Conservation (phyloP, 2,113 vertebrate genomes). For the Dryoscopus gambensis region DNA sequence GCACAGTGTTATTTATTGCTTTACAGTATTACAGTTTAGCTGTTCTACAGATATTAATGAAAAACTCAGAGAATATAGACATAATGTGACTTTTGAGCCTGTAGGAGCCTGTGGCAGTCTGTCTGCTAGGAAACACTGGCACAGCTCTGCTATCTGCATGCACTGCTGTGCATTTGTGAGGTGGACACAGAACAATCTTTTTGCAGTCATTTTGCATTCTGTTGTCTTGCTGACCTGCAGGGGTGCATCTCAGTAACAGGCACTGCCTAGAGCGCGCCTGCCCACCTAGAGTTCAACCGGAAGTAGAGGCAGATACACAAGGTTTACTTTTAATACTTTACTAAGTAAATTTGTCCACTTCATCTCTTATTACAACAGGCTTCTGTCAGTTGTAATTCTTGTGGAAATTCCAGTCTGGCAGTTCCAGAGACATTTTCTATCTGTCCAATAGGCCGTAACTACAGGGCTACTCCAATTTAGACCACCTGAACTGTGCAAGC, state of each 20-base stretch:
- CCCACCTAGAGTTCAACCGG: neutral
- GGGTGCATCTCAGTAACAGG: neutral
- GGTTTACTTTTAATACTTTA: neutral
- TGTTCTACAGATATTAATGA: neutral
- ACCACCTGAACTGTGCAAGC: neutral
- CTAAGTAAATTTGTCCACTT: neutral
- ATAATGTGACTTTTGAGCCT: neutral
- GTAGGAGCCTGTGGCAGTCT: neutral
- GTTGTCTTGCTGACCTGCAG: neutral
- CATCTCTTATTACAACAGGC: neutral
- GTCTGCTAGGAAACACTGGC: neutral
- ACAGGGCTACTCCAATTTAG: neutral
- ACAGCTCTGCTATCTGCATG: neutral
- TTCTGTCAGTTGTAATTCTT: neutral
- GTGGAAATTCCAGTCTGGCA: neutral
- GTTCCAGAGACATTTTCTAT: neutral
- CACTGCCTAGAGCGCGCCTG: too few relatives aligned
- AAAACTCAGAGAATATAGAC: neutral
- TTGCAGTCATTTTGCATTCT: neutral
- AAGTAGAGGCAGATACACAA: neutral
- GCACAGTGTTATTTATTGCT: neutral
- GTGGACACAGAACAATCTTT: neutral
- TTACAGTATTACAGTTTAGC: neutral
- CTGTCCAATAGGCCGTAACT: neutral
- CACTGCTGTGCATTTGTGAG: neutral